Evolutionary conservation across 2,113 vertebrate genomes (phyloP), one percentile per base, ranked within the genome.

Genomic region (Pomatostomus ruficeps): DNA sequence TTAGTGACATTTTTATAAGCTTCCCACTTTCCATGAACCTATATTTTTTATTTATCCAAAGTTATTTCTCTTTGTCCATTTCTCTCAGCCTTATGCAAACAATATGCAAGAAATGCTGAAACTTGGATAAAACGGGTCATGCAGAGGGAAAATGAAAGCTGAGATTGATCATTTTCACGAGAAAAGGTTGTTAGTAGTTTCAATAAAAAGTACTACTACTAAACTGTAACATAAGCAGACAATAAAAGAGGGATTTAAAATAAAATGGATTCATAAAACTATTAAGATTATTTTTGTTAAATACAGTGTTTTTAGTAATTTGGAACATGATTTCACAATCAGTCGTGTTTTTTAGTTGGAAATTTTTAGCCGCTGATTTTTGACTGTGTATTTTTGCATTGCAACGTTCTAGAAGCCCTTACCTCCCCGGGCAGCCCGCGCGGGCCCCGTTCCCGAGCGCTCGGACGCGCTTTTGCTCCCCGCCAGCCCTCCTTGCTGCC

Each of bases 81-180:
- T 98, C 93, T 98, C 94, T 98, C 97, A 98, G 97, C 96, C 96
- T 98, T 98, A 98, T 98, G 97, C 97, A 98, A 98, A 98, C 96
- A 97, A 97, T 98, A 97, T 95, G 96, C 97, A 98, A 98, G 93
- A 97, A 97, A 95, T 97, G 93, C 97, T 97, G 96, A 98, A 98
- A 97, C 95, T 89, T 98, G 89, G 97, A 97, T 98, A 96, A 98
- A 98, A 97, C 91, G 90, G 96, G 95, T 98, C 96, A 98, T 95
- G 89, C 96, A 95, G 96, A 98, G 95, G 97, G 96, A 97, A 95
- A 97, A 97, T 97, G 84, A 96, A 97, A 97, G 96, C 94, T 97
- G 95, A 97, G 97, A 97, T 82, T 89, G 97, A 97, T 95, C 84
- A 94, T 96, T 97, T 98, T 96, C 93, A 97, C 22, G 3, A n/a